Conservation (phyloP, 92 coral and sea anemone genomes). For the Epizoanthus rinbou region DNA sequence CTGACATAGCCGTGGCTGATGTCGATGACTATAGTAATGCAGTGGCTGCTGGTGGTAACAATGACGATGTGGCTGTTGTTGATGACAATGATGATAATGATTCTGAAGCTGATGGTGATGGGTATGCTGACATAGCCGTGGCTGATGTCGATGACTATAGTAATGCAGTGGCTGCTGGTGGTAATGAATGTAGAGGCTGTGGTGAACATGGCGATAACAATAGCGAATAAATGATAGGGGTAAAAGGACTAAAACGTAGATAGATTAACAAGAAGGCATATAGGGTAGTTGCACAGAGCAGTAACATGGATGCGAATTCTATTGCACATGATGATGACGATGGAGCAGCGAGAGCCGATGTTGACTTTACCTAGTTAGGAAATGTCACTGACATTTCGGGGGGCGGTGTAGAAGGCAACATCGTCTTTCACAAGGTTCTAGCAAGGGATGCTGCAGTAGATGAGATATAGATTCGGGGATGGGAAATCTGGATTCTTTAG, state of each 20-base stretch:
- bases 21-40: background rate
- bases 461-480: background rate
- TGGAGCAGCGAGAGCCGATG: background rate
- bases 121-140: background rate
- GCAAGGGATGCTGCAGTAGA: background rate
- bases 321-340: background rate
- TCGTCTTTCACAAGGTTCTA: background rate
- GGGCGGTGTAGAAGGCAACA: conserved; percentile 5
- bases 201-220: no score
- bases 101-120: no score
- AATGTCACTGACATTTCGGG: no score
- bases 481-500: background rate
- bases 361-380: background rate
- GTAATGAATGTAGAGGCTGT: background rate
- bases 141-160: background rate
- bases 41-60: background rate
- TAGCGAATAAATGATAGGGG: no score
- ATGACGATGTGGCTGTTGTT: background rate
- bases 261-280: no score
- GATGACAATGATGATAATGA: no score
- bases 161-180: no score
- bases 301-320: background rate
- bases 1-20: background rate
- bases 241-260: no score
- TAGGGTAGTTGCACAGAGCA: no score